Percentiles rank a stretch among this genome's conserved stretches.
Evolutionary conservation across 2,797 vertebrate species (phyloP).

Genomic region (Mallotus villosus): DNA sequence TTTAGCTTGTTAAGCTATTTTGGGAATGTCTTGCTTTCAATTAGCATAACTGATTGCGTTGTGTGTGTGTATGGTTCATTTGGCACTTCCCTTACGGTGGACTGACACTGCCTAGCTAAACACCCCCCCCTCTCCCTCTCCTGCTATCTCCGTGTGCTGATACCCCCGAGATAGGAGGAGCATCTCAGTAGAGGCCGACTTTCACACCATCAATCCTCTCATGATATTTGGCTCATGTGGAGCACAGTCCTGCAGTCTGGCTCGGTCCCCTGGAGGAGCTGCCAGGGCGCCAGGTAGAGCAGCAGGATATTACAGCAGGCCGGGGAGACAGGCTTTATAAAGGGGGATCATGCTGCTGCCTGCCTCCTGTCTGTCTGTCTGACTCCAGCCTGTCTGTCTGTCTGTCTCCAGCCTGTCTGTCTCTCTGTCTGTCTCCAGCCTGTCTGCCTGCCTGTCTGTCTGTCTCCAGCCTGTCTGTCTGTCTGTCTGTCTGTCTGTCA

Average conservation of each 20-base stretch:
- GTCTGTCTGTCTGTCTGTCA: too few species aligned
- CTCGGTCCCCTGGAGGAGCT: neutral
- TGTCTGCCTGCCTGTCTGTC: too few species aligned
- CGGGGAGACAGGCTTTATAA: neutral
- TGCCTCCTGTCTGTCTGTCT: too few species aligned
- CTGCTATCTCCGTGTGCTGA: neutral
- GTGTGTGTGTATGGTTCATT: neutral
- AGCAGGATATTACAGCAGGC: neutral
- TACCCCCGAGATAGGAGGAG: neutral
- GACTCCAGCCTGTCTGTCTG: too few species aligned
- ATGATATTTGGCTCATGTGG: neutral
- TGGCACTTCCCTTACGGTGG: neutral
- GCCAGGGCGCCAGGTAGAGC: neutral
- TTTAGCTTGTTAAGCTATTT: conserved; percentile 17
- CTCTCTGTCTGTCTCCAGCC: too few species aligned
- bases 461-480: too few species aligned
- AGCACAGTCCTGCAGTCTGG: neutral
- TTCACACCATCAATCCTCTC: neutral
- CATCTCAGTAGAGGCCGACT: neutral
- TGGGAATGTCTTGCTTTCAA: neutral
- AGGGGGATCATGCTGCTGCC: neutral
- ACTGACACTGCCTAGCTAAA: neutral
- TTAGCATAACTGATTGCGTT: neutral
- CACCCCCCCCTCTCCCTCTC: neutral
- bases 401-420: too few species aligned